phyloP scores from a whole-genome alignment of 2,888 invertebrate genomes.

The Eupithecia vulgata region DNA sequence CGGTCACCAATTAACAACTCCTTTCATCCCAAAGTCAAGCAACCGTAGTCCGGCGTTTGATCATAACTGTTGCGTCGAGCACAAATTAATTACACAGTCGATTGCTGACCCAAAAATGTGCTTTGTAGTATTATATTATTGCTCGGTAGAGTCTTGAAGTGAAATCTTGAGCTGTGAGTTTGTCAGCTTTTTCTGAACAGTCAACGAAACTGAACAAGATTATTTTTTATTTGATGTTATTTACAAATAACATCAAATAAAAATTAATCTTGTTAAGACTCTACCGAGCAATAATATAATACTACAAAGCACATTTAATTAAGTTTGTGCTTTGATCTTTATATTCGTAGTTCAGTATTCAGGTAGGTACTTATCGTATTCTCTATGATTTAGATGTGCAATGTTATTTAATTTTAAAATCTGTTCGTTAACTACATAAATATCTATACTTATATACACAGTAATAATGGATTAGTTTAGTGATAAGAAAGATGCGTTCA shows the following conservation, averaged over 20 bases:
- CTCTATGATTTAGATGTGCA: too few species aligned
- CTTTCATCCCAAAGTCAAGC: slow-evolving; percentile 6
- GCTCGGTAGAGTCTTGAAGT: not conserved
- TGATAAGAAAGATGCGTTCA: too few species aligned
- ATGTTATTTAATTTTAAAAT: too few species aligned
- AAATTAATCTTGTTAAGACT: not conserved
- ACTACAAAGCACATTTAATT: slow-evolving; percentile 1
- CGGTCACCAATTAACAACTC: slow-evolving; percentile 12
- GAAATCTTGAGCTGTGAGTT: too few species aligned
- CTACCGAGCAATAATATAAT: not conserved
- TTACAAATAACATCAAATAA: too few species aligned
- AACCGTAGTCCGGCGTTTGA: slow-evolving; percentile 8
- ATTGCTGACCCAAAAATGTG: slow-evolving; percentile 7
- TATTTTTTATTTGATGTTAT: too few species aligned
- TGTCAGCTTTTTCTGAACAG: not conserved
- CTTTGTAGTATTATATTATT: not conserved
- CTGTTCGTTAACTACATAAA: too few species aligned
- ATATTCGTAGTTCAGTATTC: too few species aligned
- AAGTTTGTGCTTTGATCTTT: not conserved
- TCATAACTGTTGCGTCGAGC: not conserved
- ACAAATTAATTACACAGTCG: not conserved
- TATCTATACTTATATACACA: too few species aligned
- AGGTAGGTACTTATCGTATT: too few species aligned
- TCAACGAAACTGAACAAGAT: not conserved
- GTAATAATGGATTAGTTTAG: too few species aligned